These are phyloP conservation scores for Semibalanus balanoides DNA, from an alignment of 1,140 invertebrate species.

Conservation along the genomic window DNA sequence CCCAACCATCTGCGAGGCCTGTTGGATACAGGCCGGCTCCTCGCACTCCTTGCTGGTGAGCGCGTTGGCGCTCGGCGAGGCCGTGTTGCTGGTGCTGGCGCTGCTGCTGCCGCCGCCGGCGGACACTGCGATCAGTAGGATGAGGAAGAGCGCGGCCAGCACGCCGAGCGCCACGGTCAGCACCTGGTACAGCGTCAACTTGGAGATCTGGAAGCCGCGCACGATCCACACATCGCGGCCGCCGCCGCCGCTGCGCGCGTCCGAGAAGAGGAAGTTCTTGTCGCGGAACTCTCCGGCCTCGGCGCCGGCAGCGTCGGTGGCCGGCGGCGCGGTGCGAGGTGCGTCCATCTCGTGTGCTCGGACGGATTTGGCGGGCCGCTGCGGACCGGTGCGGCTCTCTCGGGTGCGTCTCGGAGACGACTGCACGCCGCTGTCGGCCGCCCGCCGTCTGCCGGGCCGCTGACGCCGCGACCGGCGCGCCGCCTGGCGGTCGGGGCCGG, in stretches of 20 bases:
- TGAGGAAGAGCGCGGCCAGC: not conserved
- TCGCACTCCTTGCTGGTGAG: not conserved
- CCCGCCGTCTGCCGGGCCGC: no score
- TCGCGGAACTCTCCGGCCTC: not conserved
- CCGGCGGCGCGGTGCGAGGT: not conserved
- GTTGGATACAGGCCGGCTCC: not conserved
- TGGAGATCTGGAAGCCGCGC: constrained; percentile 1
- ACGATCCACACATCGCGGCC: constrained; percentile 2
- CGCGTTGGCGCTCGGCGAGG: not conserved
- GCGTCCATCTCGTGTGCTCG: not conserved
- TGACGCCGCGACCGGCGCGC: no score
- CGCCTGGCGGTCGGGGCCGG: not conserved
- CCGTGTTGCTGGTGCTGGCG: not conserved
- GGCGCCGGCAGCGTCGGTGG: not conserved
- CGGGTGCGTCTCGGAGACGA: not conserved
- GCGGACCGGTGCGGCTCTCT: not conserved
- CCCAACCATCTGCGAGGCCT: not conserved
- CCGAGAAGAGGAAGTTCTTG: constrained; percentile 5
- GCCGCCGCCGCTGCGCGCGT: not conserved
- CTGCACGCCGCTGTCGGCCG: not conserved
- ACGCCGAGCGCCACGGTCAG: not conserved
- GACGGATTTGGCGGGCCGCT: not conserved
- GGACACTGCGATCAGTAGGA: constrained; percentile 1
- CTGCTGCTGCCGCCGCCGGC: not conserved
- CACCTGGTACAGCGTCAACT: constrained; percentile 2